Evolutionary conservation across 1,140 invertebrate species (phyloP), one percentile per base, ranked within the genome.

Genomic region (Phortica variegata): DNA sequence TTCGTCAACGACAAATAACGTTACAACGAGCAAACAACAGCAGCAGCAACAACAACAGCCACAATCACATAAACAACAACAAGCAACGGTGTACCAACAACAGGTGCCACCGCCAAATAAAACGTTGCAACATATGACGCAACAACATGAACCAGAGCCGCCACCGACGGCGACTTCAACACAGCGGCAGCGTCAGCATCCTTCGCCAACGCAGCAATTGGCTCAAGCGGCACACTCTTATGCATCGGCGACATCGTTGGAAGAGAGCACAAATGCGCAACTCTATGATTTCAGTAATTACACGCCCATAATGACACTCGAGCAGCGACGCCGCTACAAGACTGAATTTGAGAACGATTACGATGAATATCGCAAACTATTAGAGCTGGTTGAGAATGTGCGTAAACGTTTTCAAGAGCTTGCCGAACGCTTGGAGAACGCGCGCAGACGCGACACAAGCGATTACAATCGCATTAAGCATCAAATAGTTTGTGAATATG

Each of bases 341-440:
- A 82, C 85, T 53, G 91, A 94, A 73, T 96, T 95, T 74, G 87
- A 88, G 69, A 80, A 81, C 47, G 84, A 93, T 65, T 95, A 93
- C 77, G 82, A 82, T 41, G 91, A 94, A 77, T 95, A 96, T 78
- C 78, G 83, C 59, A 75, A 81, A 57, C 77, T 95, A 51, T 86
- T 94, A 78, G 77, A 80, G 37, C 80, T 85, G 51, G 85, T 95
- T 6, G 86, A 89, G 51, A 82, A 83, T 57, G 89, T 93, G 12
- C 83, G 89, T 13, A 81, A 82, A 54, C 82, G 84, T 43, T 95
- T 95, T 79, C 83, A 82, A 47, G 78, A 84, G 43, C 79, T 95
- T 20, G 84, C 72, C 20, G 58, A 65, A 34, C 71, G 71, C 19
- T 38, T 75, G 31, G 58, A 61, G 5, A 50, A 44, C 20, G 72